Percentiles rank a stretch among this genome's conserved stretches.
Conservation (phyloP, 2,797 vertebrate species). For the Mallotus villosus region DNA sequence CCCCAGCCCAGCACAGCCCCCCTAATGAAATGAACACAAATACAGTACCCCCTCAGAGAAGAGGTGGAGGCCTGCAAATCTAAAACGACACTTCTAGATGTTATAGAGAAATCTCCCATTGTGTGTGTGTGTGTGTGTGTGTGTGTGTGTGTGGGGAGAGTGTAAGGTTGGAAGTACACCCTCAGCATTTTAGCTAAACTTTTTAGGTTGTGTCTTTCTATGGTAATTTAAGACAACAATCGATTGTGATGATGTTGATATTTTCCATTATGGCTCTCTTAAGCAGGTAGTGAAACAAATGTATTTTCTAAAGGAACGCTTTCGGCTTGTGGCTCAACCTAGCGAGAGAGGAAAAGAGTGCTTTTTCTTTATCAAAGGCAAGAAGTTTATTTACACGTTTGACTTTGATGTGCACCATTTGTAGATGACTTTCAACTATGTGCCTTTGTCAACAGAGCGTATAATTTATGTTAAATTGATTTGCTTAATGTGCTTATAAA, state of each 20-base stretch:
- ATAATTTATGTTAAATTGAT: constrained; percentile 87
- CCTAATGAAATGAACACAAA: constrained; percentile 86
- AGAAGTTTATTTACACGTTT: constrained; percentile 76
- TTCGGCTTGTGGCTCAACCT: constrained; percentile 38
- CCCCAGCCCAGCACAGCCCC: constrained; percentile 60
- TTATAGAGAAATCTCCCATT: constrained; percentile 54
- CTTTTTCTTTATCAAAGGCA: constrained; percentile 61
- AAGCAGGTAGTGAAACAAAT: background rate
- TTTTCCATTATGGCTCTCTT: constrained; percentile 28
- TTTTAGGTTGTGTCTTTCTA: background rate
- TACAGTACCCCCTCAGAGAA: constrained; percentile 61
- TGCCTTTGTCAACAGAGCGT: constrained; percentile 75
- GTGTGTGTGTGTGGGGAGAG: constrained; percentile 13
- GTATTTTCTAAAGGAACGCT: background rate
- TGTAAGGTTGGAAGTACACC: constrained; percentile 30
- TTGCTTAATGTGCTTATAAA: constrained; percentile 85
- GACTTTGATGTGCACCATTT: constrained; percentile 81
- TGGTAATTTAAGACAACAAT: constrained; percentile 43
- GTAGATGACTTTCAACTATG: constrained; percentile 77
- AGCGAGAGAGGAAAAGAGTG: constrained; percentile 36
- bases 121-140: constrained; percentile 6
- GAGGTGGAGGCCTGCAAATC: constrained; percentile 55
- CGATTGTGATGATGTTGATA: constrained; percentile 48
- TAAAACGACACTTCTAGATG: constrained; percentile 71
- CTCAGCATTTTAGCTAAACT: constrained; percentile 40